phyloP scores from a whole-genome alignment of 2,797 vertebrate species.

The Pangasius macronema region DNA sequence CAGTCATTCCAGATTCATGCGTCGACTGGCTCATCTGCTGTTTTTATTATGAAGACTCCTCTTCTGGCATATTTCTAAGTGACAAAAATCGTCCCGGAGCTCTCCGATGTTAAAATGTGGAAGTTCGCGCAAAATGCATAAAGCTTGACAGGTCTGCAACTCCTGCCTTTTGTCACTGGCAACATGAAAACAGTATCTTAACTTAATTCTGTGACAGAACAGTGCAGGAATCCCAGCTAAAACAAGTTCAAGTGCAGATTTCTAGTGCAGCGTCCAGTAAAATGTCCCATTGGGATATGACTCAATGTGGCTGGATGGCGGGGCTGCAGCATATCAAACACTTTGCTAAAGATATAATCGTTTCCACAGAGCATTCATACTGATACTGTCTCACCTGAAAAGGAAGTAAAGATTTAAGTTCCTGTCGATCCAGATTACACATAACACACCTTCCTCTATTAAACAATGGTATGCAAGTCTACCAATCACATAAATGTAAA shows the following conservation, averaged over 20 bases:
- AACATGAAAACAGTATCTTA: not conserved
- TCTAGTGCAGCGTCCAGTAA: constrained; percentile 7
- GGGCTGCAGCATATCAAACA: not conserved
- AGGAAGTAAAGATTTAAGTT: not conserved
- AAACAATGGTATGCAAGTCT: not conserved
- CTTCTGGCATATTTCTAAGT: not conserved
- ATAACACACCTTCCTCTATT: not conserved
- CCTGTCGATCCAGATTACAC: not conserved
- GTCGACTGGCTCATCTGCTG: not conserved
- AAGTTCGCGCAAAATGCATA: not conserved
- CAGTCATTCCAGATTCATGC: not conserved
- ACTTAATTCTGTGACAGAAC: not conserved
- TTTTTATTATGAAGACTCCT: not conserved
- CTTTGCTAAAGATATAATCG: not conserved
- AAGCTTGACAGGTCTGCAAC: not conserved
- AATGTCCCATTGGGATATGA: constrained; percentile 22
- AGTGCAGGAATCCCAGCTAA: constrained; percentile 62
- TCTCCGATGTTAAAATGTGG: not conserved
- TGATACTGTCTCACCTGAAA: not conserved
- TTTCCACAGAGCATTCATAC: not conserved
- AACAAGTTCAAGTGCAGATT: constrained; percentile 61
- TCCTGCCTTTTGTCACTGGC: not conserved
- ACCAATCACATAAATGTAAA: not conserved
- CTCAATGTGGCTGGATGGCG: not conserved
- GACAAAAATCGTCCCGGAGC: not conserved